Conservation (phyloP, 2,888 invertebrate species). For the Neuroscelio doddi region DNA sequence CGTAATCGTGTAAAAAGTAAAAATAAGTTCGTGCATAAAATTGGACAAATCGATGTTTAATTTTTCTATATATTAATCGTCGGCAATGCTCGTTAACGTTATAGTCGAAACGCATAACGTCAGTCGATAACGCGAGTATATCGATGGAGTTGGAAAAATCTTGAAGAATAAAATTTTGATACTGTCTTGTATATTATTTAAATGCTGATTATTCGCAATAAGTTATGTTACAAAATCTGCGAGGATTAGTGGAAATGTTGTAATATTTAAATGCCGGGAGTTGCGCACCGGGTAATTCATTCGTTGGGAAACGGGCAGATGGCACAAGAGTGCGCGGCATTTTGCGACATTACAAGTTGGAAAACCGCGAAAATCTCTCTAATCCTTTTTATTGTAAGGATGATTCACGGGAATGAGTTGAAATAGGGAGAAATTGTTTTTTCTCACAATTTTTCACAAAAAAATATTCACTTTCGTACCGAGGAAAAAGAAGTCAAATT, state of each 20-base stretch:
- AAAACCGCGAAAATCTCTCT: conserved; percentile 29
- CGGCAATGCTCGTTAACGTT: conserved; percentile 26
- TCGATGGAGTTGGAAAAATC: background rate
- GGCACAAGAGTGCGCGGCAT: conserved; percentile 35
- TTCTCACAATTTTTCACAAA: background rate
- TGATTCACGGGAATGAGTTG: conserved; percentile 7
- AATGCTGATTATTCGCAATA: background rate
- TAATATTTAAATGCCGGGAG: conserved; percentile 1
- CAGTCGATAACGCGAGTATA: conserved; percentile 30
- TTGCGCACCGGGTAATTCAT: conserved; percentile 13
- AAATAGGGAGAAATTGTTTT: conserved; percentile 14
- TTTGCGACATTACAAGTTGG: background rate
- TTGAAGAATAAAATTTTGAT: background rate
- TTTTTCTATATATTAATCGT: conserved; percentile 17
- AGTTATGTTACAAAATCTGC: background rate
- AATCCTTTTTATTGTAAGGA: conserved; percentile 19
- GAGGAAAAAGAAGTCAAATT: no score
- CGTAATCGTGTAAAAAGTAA: no score
- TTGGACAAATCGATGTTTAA: no score
- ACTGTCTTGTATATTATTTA: background rate
- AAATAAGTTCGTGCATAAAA: no score
- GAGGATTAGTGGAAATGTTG: conserved; percentile 5
- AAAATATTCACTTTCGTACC: background rate
- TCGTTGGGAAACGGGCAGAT: conserved; percentile 39
- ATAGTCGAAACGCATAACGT: conserved; percentile 17